phyloP scores from a whole-genome alignment of 2,113 vertebrate species.

The Corythoichthys intestinalis region DNA sequence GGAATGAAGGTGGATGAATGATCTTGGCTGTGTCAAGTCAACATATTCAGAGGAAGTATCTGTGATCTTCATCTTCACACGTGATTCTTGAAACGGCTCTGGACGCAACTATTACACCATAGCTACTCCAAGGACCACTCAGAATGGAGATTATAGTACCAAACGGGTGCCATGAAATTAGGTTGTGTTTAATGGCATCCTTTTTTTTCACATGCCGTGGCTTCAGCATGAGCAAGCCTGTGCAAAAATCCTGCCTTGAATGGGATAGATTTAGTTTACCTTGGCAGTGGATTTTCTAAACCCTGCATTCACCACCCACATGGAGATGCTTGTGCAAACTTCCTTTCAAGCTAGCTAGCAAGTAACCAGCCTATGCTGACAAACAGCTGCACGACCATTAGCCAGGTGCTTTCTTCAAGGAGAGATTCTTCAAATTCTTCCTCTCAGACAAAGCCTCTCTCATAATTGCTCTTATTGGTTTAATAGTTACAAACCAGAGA shows the following conservation, averaged over 20 bases:
- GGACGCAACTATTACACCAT: too few species aligned
- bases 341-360: not conserved
- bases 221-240: not conserved
- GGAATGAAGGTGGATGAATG: too few species aligned
- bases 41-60: too few species aligned
- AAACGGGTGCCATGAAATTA: too few species aligned
- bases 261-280: not conserved
- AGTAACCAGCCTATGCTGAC: constrained; percentile 25
- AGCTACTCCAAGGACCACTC: too few species aligned
- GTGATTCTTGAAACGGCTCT: too few species aligned
- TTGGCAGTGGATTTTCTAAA: not conserved
- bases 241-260: not conserved
- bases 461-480: constrained; percentile 66
- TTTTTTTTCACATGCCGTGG: not conserved
- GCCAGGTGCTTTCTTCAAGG: constrained; percentile 66
- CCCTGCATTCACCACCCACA: not conserved
- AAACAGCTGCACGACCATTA: constrained; percentile 47
- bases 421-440: constrained; percentile 64
- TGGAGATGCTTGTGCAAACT: not conserved
- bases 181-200: too few species aligned
- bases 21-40: too few species aligned
- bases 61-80: too few species aligned
- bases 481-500: constrained; percentile 44
- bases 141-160: too few species aligned
- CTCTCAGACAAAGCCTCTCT: constrained; percentile 37